phyloP scores from a whole-genome alignment of 2,888 invertebrate species.

The Nasonovia ribisnigri region DNA sequence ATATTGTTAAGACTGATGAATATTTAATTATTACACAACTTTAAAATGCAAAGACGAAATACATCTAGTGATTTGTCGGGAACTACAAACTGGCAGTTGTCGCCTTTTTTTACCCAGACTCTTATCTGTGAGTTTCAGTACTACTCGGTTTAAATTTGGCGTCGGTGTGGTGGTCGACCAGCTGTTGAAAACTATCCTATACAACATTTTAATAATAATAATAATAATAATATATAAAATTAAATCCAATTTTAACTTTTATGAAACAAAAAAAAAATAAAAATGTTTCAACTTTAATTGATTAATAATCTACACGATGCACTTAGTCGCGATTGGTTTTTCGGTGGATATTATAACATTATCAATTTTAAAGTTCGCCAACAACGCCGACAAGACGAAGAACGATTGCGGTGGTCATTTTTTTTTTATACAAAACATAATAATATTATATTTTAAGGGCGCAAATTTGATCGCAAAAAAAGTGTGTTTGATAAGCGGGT shows the following conservation, averaged over 20 bases:
- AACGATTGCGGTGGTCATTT: neutral
- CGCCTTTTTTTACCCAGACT: neutral
- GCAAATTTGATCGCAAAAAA: neutral
- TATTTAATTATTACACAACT: neutral
- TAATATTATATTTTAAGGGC: neutral
- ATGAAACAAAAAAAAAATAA: neutral
- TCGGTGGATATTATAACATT: neutral
- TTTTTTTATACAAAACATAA: neutral
- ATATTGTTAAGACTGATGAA: neutral
- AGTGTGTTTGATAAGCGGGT: neutral
- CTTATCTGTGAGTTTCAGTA: neutral
- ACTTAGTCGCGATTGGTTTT: neutral
- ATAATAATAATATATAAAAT: neutral
- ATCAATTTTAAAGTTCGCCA: neutral
- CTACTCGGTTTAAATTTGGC: neutral
- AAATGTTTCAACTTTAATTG: neutral
- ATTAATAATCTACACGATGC: neutral
- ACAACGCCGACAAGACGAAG: neutral
- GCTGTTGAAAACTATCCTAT: neutral
- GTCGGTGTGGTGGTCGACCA: neutral
- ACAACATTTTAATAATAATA: neutral
- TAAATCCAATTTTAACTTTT: slow-evolving; percentile 3
- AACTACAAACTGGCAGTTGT: neutral
- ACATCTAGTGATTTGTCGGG: neutral
- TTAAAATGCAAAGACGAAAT: neutral